These are phyloP conservation scores for Oreochromis grahami DNA, from an alignment of 2,797 vertebrate species.

Conservation along the genomic window DNA sequence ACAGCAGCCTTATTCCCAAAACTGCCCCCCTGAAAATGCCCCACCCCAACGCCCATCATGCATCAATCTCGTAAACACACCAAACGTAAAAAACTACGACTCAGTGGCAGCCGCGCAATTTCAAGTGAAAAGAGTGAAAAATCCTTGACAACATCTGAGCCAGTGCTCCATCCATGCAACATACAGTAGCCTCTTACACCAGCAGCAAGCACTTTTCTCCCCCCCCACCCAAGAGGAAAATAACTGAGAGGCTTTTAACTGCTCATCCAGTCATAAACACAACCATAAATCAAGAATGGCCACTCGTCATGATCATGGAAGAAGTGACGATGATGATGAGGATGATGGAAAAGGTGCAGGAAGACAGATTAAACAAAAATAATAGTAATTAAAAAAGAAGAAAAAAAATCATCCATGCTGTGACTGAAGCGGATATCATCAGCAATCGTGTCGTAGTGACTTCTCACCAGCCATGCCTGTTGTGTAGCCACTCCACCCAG, in stretches of 20 bases:
- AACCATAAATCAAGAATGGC: slow-evolving; percentile 51
- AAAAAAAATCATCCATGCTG: slow-evolving; percentile 65
- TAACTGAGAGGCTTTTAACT: slow-evolving; percentile 40
- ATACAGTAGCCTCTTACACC: slow-evolving; percentile 48
- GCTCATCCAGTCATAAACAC: slow-evolving; percentile 47
- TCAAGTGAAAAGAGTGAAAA: slow-evolving; percentile 25
- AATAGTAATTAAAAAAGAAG: background rate
- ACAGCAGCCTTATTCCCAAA: slow-evolving; percentile 54
- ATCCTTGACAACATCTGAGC: slow-evolving; percentile 25
- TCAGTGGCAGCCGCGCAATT: slow-evolving; percentile 8
- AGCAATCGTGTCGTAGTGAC: slow-evolving; percentile 26
- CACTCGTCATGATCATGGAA: slow-evolving; percentile 60
- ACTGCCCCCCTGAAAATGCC: slow-evolving; percentile 12
- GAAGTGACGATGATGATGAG: slow-evolving; percentile 43
- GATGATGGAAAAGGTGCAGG: slow-evolving; percentile 56
- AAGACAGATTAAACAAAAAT: slow-evolving; percentile 7
- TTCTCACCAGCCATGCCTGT: slow-evolving; percentile 63
- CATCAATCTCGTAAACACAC: slow-evolving; percentile 38
- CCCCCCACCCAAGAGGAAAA: slow-evolving; percentile 12
- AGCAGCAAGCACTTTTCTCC: slow-evolving; percentile 52
- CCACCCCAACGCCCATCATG: slow-evolving; percentile 47
- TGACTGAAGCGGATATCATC: slow-evolving; percentile 54
- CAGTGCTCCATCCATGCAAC: slow-evolving; percentile 67
- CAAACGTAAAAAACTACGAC: slow-evolving; percentile 18
- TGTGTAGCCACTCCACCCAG: slow-evolving; percentile 63